These are phyloP conservation scores for Drosophila histrio DNA, from an alignment of 2,888 invertebrate genomes.

Conservation along the genomic window DNA sequence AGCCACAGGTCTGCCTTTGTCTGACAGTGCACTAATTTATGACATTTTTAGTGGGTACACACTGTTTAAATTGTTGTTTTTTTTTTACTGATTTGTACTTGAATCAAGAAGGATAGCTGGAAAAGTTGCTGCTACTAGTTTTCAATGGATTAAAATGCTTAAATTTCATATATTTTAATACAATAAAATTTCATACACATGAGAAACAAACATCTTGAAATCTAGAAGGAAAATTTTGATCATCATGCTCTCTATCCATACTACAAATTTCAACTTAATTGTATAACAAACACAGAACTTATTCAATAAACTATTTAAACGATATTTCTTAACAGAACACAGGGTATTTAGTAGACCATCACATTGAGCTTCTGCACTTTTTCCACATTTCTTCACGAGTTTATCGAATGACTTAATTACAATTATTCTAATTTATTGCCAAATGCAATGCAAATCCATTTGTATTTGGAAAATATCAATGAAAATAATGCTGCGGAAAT, in stretches of 20 bases:
- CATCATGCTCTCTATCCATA: too few species aligned
- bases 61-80: neutral
- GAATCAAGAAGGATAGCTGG: neutral
- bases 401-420: neutral
- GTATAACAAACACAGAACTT: too few species aligned
- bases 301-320: too few species aligned
- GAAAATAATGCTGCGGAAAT: conserved; percentile 1
- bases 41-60: conserved; percentile 20
- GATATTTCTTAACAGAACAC: neutral
- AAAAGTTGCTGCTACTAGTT: too few species aligned
- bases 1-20: neutral
- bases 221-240: too few species aligned
- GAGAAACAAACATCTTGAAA: too few species aligned
- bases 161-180: too few species aligned
- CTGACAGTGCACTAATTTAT: conserved; percentile 24
- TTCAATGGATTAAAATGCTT: neutral
- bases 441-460: conserved; percentile 3
- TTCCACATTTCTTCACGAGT: neutral
- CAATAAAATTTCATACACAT: too few species aligned
- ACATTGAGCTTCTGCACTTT: neutral
- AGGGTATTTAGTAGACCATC: neutral
- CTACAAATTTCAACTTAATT: too few species aligned
- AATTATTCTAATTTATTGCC: neutral
- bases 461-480: neutral
- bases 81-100: neutral